A percentile compares a stretch with the other conserved stretches of the same genome.
These are phyloP conservation scores for Labeo calbasu DNA, from an alignment of 2,797 vertebrate species.

Conservation along the genomic window DNA sequence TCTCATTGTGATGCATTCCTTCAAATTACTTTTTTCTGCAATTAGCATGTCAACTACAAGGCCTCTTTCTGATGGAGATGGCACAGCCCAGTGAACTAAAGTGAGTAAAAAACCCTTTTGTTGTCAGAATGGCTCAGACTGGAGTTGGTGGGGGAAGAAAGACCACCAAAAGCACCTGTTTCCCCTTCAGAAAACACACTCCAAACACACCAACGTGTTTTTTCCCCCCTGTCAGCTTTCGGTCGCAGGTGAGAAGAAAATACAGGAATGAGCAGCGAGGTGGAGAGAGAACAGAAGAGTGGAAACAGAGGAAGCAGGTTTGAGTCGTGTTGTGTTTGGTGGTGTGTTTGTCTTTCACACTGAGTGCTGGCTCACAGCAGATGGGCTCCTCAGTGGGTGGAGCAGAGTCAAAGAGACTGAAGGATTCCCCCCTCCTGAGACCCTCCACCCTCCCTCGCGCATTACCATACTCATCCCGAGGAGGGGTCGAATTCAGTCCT, in stretches of 20 bases:
- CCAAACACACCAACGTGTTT: conserved; percentile 23
- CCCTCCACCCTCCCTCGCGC: conserved; percentile 38
- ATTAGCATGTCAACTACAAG: conserved; percentile 80
- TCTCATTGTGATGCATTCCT: conserved; percentile 60
- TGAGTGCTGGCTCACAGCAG: conserved; percentile 54
- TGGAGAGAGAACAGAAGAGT: conserved; percentile 26
- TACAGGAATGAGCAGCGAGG: conserved; percentile 29
- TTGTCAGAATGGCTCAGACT: conserved; percentile 47
- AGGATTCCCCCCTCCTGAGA: conserved; percentile 57
- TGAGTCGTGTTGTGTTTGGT: conserved; percentile 57
- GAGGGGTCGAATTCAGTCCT: conserved; percentile 38
- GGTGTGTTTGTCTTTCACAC: conserved; percentile 62
- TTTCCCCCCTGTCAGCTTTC: neutral
- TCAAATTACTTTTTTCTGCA: conserved; percentile 65
- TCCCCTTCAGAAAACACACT: conserved; percentile 42
- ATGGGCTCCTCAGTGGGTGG: conserved; percentile 59
- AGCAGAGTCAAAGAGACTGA: conserved; percentile 49
- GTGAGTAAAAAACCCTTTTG: conserved; percentile 61
- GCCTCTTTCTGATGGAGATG: conserved; percentile 62
- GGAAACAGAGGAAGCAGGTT: conserved; percentile 58
- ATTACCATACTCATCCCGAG: conserved; percentile 59
- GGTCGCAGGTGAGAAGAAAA: conserved; percentile 40
- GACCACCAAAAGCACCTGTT: conserved; percentile 53
- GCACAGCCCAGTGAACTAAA: conserved; percentile 50
- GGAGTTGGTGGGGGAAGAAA: conserved; percentile 40